These are phyloP conservation scores for Lamprotornis superbus DNA, from an alignment of 2,113 vertebrate species.

Conservation along the genomic window DNA sequence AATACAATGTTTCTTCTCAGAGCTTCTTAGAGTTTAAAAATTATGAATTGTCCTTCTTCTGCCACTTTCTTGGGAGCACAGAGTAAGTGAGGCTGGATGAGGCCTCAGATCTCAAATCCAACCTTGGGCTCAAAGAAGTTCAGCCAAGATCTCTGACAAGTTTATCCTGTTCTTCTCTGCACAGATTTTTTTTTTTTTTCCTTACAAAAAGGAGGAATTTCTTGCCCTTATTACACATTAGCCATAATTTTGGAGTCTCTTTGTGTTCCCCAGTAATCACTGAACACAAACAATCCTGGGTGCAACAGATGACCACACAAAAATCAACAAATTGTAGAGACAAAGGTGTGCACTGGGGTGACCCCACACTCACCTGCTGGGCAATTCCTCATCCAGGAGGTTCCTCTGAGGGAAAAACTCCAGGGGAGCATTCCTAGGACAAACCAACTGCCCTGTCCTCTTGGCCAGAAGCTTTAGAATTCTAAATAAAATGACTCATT, in stretches of 20 bases:
- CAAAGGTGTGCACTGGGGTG: neutral
- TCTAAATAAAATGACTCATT: neutral
- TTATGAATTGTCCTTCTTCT: neutral
- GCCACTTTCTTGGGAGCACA: neutral
- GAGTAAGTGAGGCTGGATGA: neutral
- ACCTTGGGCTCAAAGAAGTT: neutral
- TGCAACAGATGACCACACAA: neutral
- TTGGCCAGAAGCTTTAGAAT: neutral
- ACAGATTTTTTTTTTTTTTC: neutral
- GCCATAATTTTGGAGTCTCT: neutral
- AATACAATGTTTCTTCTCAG: neutral
- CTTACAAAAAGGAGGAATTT: neutral
- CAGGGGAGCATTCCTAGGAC: neutral
- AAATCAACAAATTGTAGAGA: neutral
- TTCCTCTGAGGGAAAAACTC: neutral
- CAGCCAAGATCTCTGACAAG: neutral
- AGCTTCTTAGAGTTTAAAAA: neutral
- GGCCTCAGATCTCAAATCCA: neutral
- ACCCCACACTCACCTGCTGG: neutral
- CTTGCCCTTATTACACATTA: neutral
- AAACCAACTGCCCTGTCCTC: neutral
- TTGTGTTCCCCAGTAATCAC: fast-evolving
- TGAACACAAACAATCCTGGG: neutral
- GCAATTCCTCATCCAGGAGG: neutral
- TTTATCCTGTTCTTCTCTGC: neutral